These are phyloP conservation scores for Sula dactylatra DNA, from an alignment of 2,113 vertebrate genomes.

Conservation along the genomic window DNA sequence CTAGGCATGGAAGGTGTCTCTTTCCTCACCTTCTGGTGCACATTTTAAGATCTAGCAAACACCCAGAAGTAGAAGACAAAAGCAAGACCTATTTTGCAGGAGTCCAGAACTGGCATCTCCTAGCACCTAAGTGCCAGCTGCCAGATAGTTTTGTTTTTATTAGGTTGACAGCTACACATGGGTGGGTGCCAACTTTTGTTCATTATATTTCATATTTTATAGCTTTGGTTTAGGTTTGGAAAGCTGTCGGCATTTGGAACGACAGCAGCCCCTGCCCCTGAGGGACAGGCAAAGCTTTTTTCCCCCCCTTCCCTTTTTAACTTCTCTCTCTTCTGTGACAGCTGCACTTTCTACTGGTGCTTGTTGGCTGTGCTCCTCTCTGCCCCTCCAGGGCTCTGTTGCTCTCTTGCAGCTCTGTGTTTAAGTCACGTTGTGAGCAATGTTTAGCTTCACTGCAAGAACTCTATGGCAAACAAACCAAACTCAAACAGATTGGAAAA, in stretches of 20 bases:
- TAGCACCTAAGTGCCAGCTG: slow-evolving; percentile 69
- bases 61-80: background rate
- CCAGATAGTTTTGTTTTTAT: slow-evolving; percentile 73
- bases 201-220: slow-evolving; percentile 75
- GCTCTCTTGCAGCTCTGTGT: background rate
- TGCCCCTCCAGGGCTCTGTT: slow-evolving; percentile 7
- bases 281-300: slow-evolving; percentile 51
- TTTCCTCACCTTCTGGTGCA: background rate
- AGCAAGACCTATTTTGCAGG: slow-evolving; percentile 25
- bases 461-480: background rate
- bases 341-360: slow-evolving; percentile 58
- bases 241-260: slow-evolving; percentile 69
- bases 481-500: background rate
- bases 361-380: slow-evolving; percentile 15
- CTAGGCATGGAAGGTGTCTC: background rate
- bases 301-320: slow-evolving; percentile 31
- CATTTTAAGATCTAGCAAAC: background rate
- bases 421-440: background rate
- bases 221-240: slow-evolving; percentile 64
- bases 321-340: slow-evolving; percentile 58
- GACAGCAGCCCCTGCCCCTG: slow-evolving; percentile 65
- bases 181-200: slow-evolving; percentile 67
- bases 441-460: background rate
- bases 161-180: slow-evolving; percentile 69
- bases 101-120: slow-evolving; percentile 42